Conservation (phyloP, 2,888 invertebrate genomes). For the Heliconius charithonia region DNA sequence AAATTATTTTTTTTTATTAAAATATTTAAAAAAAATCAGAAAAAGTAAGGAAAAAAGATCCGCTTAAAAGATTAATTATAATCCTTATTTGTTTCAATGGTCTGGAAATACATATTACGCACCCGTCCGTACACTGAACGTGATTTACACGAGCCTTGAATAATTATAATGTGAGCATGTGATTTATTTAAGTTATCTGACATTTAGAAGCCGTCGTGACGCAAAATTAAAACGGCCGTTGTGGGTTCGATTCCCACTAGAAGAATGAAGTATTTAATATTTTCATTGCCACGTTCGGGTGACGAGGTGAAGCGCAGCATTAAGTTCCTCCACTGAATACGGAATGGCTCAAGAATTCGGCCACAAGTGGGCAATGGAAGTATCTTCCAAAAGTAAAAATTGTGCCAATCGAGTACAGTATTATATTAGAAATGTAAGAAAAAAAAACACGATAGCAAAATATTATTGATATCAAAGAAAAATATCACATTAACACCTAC, state of each 20-base stretch:
- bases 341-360: neutral
- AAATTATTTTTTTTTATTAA: too few species aligned
- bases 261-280: neutral
- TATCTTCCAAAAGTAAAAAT: too few species aligned
- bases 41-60: constrained; percentile 8
- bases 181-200: neutral
- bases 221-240: neutral
- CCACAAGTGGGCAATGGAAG: neutral
- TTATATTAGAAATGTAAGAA: too few species aligned
- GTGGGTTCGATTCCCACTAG: neutral
- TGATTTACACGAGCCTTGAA: constrained; percentile 19
- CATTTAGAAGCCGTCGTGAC: neutral
- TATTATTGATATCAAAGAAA: neutral
- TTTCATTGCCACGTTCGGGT: neutral
- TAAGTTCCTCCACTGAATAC: neutral
- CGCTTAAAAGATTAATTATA: constrained; percentile 20
- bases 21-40: neutral
- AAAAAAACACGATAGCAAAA: too few species aligned
- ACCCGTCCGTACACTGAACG: constrained; percentile 8
- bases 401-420: too few species aligned
- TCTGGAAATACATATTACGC: constrained; percentile 21
- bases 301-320: neutral
- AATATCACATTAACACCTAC: neutral
- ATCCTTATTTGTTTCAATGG: constrained; percentile 26
- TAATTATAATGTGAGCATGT: constrained; percentile 1